These are phyloP conservation scores for Lynx canadensis DNA, from an alignment of 2,113 vertebrate genomes.

Conservation along the genomic window DNA sequence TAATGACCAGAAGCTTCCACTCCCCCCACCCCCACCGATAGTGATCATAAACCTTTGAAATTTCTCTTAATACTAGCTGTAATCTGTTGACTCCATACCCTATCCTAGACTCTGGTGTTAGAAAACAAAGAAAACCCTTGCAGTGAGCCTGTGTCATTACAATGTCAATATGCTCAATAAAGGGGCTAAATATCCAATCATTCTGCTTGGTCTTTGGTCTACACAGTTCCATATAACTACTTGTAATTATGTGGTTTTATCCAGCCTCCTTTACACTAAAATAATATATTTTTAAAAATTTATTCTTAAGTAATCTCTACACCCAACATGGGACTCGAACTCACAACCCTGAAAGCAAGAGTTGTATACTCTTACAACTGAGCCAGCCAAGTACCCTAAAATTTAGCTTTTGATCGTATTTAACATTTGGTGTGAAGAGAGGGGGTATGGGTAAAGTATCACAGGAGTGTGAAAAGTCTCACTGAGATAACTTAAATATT, in stretches of 20 bases:
- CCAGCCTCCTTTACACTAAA: neutral
- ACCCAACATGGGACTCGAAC: neutral
- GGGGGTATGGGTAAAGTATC: neutral
- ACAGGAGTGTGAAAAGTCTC: neutral
- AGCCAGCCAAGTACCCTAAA: neutral
- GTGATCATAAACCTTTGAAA: neutral
- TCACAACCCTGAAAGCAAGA: neutral
- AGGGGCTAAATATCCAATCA: neutral
- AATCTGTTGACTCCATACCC: neutral
- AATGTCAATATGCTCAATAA: neutral
- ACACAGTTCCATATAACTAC: neutral
- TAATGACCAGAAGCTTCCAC: neutral
- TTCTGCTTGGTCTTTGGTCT: neutral
- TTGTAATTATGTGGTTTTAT: conserved; percentile 1
- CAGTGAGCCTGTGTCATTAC: neutral
- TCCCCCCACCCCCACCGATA: neutral
- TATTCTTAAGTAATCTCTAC: neutral
- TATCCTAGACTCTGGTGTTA: neutral
- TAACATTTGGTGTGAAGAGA: neutral
- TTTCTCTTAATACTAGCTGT: neutral
- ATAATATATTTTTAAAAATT: neutral
- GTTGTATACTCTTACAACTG: neutral
- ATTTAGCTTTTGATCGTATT: neutral
- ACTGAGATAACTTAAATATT: neutral
- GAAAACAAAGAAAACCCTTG: neutral